Evolutionary conservation across 2,797 vertebrate genomes (phyloP), one percentile per base, ranked within the genome.

Genomic region (Morus bassanus): DNA sequence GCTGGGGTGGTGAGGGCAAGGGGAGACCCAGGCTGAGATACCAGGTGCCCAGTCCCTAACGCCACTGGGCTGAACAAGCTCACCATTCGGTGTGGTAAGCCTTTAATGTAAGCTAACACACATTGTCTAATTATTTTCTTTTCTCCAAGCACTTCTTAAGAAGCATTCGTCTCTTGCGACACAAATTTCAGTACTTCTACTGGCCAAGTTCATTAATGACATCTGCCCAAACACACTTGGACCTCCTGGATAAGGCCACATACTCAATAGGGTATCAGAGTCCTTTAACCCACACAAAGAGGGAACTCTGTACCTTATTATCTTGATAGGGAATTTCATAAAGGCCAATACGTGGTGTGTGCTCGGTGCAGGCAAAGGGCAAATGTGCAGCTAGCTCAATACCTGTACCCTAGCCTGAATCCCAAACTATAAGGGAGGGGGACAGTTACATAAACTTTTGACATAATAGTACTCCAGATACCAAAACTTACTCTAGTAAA

Each of bases 61-160:
- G 1, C 23, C 31, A 45, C 37, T 28, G 59, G 33, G 43, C 30
- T 41, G 28, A 73, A 33, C 11, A 18, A 60, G 37, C 23, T 79
- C 45, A 74, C 39, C 31, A 54, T 33, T 43, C 0, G 0, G 12
- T 11, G 4, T 3, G 13, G 31, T 33, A 57, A 7, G 10, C 31
- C 54, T 78, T 50, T 27, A 27, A 30, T 22, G 18, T 8, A 65
- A 76, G 23, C 23, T 82, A 68, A 70, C 12, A 37, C 9, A 24
- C 13, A 18, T 5, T 9, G 14, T 13, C 33, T 53, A 63, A 60
- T 37, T 67, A 4, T 54, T 39, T 68, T 73, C 11, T 78, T 74
- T 35, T 19, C 61, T 84, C 57, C 54, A 24, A 35, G 43, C 37
- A 23, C 37, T n/a, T 84, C 39, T 53, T 30, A 28, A 78, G n/a